Percentiles rank a stretch among this genome's conserved stretches.
Evolutionary conservation across 2,113 vertebrate genomes (phyloP).

Genomic region (Eolophus roseicapilla): DNA sequence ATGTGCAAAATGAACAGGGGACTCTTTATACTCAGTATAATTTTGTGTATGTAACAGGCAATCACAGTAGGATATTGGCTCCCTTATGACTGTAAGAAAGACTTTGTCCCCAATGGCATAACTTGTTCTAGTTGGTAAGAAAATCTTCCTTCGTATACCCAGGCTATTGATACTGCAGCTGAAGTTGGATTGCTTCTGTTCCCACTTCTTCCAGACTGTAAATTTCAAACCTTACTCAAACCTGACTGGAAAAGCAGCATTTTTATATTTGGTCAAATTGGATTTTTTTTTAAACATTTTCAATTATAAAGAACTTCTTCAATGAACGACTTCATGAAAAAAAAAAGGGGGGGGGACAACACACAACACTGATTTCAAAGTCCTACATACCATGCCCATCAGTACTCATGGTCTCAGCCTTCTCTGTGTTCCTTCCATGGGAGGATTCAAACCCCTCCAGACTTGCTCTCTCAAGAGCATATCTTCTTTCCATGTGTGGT

Average conservation of each 20-base stretch:
- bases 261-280: not conserved
- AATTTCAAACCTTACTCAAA: not conserved
- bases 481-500: not conserved
- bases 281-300: not conserved
- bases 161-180: not conserved
- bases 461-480: accelerated
- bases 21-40: not conserved
- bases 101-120: not conserved
- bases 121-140: not conserved
- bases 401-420: not conserved
- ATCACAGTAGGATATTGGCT: not conserved
- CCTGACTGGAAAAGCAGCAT: not conserved
- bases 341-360: not conserved
- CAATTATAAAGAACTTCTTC: not conserved
- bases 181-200: not conserved
- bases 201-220: not conserved
- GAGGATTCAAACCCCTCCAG: not conserved
- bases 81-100: not conserved
- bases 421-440: not conserved
- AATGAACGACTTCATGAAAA: not conserved
- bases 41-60: not conserved
- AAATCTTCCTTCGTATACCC: not conserved
- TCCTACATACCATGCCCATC: accelerated
- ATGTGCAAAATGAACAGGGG: not conserved
- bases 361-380: not conserved